These are phyloP conservation scores for Micrasema longulum DNA, from an alignment of 1,140 invertebrate genomes.

Conservation along the genomic window DNA sequence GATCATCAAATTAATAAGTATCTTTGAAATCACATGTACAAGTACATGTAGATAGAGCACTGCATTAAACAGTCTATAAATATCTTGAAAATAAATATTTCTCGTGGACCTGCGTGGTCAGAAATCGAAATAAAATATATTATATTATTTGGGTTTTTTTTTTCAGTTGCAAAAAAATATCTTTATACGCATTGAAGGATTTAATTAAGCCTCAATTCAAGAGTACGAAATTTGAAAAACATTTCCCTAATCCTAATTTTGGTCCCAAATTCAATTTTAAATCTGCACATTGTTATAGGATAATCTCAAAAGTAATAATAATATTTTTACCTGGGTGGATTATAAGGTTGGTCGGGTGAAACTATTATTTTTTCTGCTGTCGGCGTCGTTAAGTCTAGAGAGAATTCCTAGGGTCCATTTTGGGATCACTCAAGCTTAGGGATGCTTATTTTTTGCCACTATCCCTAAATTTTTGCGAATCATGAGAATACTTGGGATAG, in stretches of 20 bases:
- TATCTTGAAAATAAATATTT: too few species aligned
- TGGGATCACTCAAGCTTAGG: not conserved
- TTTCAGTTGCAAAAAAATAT: too few species aligned
- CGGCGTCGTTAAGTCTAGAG: slow-evolving; percentile 49
- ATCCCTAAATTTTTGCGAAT: slow-evolving; percentile 44
- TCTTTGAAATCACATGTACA: too few species aligned
- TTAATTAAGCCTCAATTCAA: too few species aligned
- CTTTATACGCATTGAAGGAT: too few species aligned
- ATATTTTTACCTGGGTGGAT: slow-evolving; percentile 46
- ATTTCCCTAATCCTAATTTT: slow-evolving; percentile 18
- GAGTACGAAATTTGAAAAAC: not conserved
- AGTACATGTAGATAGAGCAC: too few species aligned
- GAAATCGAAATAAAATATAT: too few species aligned
- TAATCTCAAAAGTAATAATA: slow-evolving; percentile 40
- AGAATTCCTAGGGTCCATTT: slow-evolving; percentile 14
- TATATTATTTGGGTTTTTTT: too few species aligned
- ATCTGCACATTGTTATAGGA: slow-evolving; percentile 25
- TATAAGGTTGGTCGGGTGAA: not conserved
- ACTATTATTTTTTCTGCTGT: slow-evolving; percentile 6
- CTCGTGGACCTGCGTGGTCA: too few species aligned
- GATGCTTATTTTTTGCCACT: slow-evolving; percentile 29
- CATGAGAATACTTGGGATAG: slow-evolving; percentile 40
- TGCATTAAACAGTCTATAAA: too few species aligned
- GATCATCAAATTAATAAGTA: too few species aligned
- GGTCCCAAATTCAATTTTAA: slow-evolving; percentile 30